Conservation (phyloP, 2,797 vertebrate species). For the Sebastes steindachneri region DNA sequence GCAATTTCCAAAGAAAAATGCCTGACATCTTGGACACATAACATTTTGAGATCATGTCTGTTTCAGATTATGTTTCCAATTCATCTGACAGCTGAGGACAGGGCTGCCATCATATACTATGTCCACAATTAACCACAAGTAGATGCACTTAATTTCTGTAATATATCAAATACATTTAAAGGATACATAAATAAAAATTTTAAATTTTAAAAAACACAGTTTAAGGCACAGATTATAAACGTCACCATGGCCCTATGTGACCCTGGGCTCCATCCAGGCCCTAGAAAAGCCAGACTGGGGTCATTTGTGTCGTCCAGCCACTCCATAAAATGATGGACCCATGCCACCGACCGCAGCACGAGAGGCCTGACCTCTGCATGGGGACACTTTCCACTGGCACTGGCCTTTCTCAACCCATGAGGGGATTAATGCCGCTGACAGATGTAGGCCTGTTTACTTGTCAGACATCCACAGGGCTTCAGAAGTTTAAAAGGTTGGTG, state of each 20-base stretch:
- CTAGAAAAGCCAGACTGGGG: background rate
- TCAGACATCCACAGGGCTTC: constrained; percentile 22
- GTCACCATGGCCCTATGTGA: background rate
- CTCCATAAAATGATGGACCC: background rate
- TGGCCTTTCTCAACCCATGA: constrained; percentile 57
- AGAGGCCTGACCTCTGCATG: constrained; percentile 29
- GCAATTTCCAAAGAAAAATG: background rate
- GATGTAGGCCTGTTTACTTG: constrained; percentile 49
- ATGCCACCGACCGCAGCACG: background rate
- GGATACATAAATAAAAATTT: background rate
- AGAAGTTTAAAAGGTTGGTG: constrained; percentile 46
- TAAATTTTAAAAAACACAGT: background rate
- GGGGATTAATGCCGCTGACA: constrained; percentile 48
- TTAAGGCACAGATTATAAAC: background rate
- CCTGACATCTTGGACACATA: background rate
- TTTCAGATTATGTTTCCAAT: background rate
- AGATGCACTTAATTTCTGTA: background rate
- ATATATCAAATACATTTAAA: background rate
- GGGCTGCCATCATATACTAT: background rate
- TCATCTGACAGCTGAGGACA: background rate
- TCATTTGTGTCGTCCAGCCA: background rate
- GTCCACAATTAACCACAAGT: background rate
- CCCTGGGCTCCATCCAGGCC: background rate
- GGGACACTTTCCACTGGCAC: constrained; percentile 36
- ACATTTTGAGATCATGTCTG: no score